Conservation (phyloP, 2,888 invertebrate genomes). For the Phasia obesa region DNA sequence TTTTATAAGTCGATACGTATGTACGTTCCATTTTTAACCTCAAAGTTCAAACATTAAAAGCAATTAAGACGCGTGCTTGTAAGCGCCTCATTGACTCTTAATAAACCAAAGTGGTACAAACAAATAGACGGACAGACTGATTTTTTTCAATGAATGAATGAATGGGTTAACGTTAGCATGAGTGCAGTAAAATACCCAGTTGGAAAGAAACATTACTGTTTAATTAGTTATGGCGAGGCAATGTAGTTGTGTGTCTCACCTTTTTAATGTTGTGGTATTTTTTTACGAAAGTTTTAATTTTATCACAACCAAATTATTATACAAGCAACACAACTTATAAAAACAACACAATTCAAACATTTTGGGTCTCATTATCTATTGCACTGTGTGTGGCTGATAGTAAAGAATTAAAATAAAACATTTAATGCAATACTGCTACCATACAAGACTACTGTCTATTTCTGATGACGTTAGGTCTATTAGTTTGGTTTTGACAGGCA, state of each 20-base stretch:
- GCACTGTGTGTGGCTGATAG: too few relatives aligned
- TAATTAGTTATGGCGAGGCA: conserved; percentile 19
- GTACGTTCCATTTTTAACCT: conserved; percentile 75
- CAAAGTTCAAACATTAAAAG: conserved; percentile 80
- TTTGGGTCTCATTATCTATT: too few relatives aligned
- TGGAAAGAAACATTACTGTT: conserved; percentile 26
- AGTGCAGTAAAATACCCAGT: conserved; percentile 18
- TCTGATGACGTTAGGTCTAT: too few relatives aligned
- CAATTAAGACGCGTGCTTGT: conserved; percentile 81
- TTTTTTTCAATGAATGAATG: conserved; percentile 45
- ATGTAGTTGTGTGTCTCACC: background rate
- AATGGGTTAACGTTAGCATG: conserved; percentile 20
- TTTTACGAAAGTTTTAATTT: background rate
- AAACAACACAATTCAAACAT: too few relatives aligned
- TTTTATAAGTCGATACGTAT: too few relatives aligned
- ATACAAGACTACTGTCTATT: too few relatives aligned
- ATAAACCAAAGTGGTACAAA: conserved; percentile 54
- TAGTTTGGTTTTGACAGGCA: too few relatives aligned
- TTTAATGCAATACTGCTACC: too few relatives aligned
- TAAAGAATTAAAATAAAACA: too few relatives aligned
- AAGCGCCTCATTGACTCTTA: conserved; percentile 70
- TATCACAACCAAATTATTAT: too few relatives aligned
- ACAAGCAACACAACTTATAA: too few relatives aligned
- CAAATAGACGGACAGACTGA: conserved; percentile 10
- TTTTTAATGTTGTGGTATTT: background rate